These are phyloP conservation scores for Drosophila anomalipes DNA, from an alignment of 2,888 invertebrate genomes.

Conservation along the genomic window DNA sequence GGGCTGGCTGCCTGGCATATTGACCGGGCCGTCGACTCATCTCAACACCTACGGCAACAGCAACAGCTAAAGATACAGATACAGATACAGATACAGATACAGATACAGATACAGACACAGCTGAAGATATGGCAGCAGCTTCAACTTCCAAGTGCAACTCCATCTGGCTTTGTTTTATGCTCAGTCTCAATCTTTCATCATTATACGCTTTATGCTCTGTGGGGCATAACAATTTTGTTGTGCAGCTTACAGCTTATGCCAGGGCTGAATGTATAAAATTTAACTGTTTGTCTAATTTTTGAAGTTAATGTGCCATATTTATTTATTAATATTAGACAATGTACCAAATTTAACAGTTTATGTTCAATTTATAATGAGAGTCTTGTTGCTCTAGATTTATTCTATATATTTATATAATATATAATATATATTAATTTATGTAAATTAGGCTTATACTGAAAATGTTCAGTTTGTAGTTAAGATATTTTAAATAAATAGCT, in stretches of 20 bases:
- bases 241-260: background rate
- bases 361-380: background rate
- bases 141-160: constrained; percentile 24
- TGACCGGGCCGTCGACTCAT: constrained; percentile 16
- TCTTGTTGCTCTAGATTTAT: background rate
- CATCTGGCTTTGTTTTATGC: constrained; percentile 21
- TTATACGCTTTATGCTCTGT: constrained; percentile 18
- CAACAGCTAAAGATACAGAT: constrained; percentile 24
- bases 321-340: background rate
- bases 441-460: background rate
- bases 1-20: constrained; percentile 45
- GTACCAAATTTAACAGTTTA: background rate
- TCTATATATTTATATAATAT: too few species aligned
- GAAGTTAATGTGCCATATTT: background rate
- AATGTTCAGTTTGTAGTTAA: background rate
- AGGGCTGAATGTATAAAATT: background rate
- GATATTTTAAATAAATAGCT: background rate
- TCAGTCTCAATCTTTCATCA: constrained; percentile 32
- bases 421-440: too few species aligned
- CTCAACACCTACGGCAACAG: constrained; percentile 62
- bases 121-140: background rate
- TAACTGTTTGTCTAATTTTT: background rate
- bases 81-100: constrained; percentile 10
- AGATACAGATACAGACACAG: background rate
- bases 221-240: background rate